Percentiles rank a stretch among this genome's conserved stretches.
Evolutionary conservation across 1,140 invertebrate genomes (phyloP).

Genomic region (Hycleus cichorii): DNA sequence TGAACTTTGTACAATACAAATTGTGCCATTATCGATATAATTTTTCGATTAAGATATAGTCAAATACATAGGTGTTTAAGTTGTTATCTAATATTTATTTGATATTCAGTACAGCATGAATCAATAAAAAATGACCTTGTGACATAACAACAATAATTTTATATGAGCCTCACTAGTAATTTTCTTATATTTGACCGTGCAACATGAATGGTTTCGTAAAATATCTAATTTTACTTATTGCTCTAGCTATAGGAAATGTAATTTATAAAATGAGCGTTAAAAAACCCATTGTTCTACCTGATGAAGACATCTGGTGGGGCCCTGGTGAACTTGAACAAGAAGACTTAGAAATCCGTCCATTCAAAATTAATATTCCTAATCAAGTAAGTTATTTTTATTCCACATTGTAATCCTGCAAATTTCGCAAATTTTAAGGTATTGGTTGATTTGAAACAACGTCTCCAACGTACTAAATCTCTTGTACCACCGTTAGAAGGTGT

Average conservation of each 20-base stretch:
- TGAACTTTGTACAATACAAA: no score
- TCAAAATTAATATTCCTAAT: conserved; percentile 43
- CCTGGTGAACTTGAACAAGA: conserved; percentile 31
- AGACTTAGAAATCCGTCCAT: conserved; percentile 43
- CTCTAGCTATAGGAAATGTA: background rate
- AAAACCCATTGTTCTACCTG: conserved; percentile 4
- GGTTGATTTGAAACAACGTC: conserved; percentile 51
- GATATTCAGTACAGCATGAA: no score
- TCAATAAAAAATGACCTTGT: no score
- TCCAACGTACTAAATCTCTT: conserved; percentile 48
- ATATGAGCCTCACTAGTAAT: no score
- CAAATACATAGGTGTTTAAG: no score
- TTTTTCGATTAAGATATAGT: no score
- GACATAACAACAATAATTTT: no score
- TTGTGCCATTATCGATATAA: no score
- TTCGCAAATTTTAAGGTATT: conserved; percentile 45
- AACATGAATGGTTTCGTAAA: background rate
- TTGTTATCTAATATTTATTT: no score
- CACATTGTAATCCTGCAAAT: background rate
- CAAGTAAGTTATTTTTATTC: conserved; percentile 25
- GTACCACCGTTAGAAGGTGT: conserved; percentile 57
- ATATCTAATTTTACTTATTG: background rate
- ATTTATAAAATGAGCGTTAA: background rate
- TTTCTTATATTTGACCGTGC: background rate
- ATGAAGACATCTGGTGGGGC: conserved; percentile 44